Base-by-base conservation (phyloP, 2,888 invertebrate species). In the Acanthosepion lycidas region DNA sequence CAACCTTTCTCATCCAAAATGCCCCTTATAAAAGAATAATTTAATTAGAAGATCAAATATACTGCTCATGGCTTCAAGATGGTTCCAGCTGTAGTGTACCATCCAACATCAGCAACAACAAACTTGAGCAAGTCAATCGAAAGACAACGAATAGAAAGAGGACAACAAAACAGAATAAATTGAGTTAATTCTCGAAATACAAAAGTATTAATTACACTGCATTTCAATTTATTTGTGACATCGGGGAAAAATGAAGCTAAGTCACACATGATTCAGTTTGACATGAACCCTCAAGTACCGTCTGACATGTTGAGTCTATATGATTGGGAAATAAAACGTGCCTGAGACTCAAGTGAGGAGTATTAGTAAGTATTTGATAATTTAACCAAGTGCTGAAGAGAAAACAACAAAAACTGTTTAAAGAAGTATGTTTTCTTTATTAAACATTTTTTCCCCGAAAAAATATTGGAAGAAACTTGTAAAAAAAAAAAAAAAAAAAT, bases 101-200 rank as follows among this genome's bases (percentile, higher is more conserved):
- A 78, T 78, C n/a, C 28, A n/a, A n/a, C 26, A 28, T 12, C 78
- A n/a, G n/a, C 78, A 78, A 33, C n/a, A 78, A 78, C 6, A 78
- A 78, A 26, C 5, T 78, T 33, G 12, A n/a, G 15, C n/a, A n/a
- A 4, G 12, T 15, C 8, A n/a, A 78, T 15, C 8, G 78, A 78
- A 78, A 55, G 15, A 55, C n/a, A n/a, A 78, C 78, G n/a, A 78
- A 4, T 28, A 78, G 8, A 9, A 15, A 15, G n/a, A n/a, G 2
- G 33, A 78, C 78, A 15, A 78, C 33, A 78, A 78, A 78, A 78
- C 78, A 3, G 78, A 78, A 78, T 18, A 78, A 78, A 78, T 78
- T 78, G 78, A 78, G 78, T 78, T 78, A 78, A 78, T 78, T 78
- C 78, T 78, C n/a, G 78, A 78, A n/a, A 78, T 78, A 78, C 78